Evolutionary conservation across 2,797 vertebrate genomes (phyloP), one percentile per base, ranked within the genome.

Genomic region (Cheirogaleus major): DNA sequence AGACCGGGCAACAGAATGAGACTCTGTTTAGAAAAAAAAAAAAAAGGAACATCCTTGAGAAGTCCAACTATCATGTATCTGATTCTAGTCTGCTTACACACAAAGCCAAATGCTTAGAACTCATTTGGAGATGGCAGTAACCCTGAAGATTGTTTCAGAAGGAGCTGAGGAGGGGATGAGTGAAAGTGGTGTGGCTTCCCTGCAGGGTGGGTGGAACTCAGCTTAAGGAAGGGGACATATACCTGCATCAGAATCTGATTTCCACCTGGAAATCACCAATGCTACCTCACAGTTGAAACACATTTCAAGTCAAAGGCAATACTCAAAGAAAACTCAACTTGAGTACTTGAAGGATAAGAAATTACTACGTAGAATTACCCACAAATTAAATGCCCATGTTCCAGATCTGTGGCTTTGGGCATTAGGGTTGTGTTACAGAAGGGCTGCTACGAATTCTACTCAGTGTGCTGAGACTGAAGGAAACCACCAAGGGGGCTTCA

Each of bases 1-100:
- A 45, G 45, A 10, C 45, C 45, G 10, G 45, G 45, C 45, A 45
- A 45, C 12, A 45, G 45, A 45, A 2, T 45, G 45, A 45, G 45
- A 45, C 45, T 45, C 43, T 45, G 43, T 45, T 10, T 45, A 45
- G 10, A 45, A 45, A 45, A 45, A 45, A 43, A 43, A 43, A 43
- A 43, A 43, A 43, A 69, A 57, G 57, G 30, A 45, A 22, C 35
- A 12, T 4, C 48, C n/a, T 23, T 15, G 17, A 88, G 22, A 78
- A 48, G 15, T 5, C 50, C 1, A 35, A 11, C 43, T 43, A n/a
- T 45, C 11, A 8, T 1, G 0, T 9, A 38, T 43, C 7, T 10
- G 22, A 22, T 25, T 61, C 41, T 14, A 52, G 20, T 57, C 32
- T n/a, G 9, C 22, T 41, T n/a, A 45, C 45, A 30, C 4, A 41